phyloP scores from a whole-genome alignment of 2,797 vertebrate species.

The Morus bassanus region DNA sequence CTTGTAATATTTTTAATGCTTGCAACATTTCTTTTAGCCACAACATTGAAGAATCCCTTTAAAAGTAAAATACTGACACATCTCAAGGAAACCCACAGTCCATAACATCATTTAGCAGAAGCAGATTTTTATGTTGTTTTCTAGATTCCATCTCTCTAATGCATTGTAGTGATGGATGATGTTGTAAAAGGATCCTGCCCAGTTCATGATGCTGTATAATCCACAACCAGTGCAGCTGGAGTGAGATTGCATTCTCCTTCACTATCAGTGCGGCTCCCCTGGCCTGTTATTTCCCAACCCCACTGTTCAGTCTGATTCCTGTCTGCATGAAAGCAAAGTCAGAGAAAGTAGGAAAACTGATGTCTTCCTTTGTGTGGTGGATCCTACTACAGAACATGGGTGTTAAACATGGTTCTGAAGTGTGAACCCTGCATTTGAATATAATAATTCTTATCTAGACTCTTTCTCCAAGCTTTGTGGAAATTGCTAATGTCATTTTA shows the following conservation, averaged over 20 bases:
- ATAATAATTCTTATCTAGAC: neutral
- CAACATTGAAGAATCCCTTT: neutral
- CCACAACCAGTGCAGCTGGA: neutral
- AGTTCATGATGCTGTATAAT: neutral
- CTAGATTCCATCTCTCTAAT: neutral
- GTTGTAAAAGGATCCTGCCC: neutral
- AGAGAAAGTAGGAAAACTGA: neutral
- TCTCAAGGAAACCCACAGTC: neutral
- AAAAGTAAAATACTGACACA: conserved; percentile 24
- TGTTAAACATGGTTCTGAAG: neutral
- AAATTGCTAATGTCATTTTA: neutral
- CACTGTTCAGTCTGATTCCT: neutral
- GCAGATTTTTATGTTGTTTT: conserved; percentile 32
- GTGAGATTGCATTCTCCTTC: neutral
- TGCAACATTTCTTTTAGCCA: conserved; percentile 17
- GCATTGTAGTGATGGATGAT: neutral
- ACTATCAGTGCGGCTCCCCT: rapidly evolving
- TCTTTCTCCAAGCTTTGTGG: neutral
- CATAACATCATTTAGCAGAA: conserved; percentile 8
- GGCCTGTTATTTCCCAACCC: neutral
- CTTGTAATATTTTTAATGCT: conserved; percentile 1
- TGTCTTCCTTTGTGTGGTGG: neutral
- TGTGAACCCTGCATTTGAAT: neutral
- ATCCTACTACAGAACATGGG: neutral
- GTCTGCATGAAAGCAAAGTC: neutral